phyloP scores from a whole-genome alignment of 2,888 invertebrate genomes.

The Ornithoptera priamus region DNA sequence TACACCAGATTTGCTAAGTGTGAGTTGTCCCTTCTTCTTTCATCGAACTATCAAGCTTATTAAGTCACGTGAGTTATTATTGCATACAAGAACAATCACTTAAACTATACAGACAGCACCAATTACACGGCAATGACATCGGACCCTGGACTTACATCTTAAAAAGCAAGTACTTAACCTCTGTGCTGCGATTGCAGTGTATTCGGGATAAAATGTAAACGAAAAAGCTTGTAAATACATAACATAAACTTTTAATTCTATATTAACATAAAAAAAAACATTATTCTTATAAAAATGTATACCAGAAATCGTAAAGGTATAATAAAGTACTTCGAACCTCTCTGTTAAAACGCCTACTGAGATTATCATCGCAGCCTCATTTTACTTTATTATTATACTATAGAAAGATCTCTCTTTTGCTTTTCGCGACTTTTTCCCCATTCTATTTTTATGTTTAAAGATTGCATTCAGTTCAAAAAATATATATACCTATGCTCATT shows the following conservation, averaged over 20 bases:
- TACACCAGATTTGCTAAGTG: no score
- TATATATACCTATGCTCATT: background rate
- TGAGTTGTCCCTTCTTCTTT: no score
- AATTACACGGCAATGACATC: no score
- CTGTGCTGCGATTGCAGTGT: no score
- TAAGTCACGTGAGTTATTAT: no score
- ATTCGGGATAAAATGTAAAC: no score
- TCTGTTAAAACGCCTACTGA: constrained; percentile 9
- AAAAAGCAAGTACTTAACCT: no score
- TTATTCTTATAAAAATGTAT: background rate
- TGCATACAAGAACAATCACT: no score
- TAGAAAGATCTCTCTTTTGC: constrained; percentile 2
- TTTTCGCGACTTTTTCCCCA: constrained; percentile 4
- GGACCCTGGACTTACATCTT: no score
- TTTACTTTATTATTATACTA: constrained; percentile 15
- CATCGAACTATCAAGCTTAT: no score
- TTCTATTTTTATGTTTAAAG: background rate
- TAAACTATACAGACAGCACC: no score
- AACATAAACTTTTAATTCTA: background rate
- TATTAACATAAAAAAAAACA: background rate
- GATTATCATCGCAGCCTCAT: constrained; percentile 22
- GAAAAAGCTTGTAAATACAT: no score
- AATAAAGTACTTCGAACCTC: constrained; percentile 8
- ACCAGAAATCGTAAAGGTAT: constrained; percentile 1
- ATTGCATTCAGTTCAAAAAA: background rate